Conservation (phyloP, 2,113 vertebrate species). For the Gopherus flavomarginatus region DNA sequence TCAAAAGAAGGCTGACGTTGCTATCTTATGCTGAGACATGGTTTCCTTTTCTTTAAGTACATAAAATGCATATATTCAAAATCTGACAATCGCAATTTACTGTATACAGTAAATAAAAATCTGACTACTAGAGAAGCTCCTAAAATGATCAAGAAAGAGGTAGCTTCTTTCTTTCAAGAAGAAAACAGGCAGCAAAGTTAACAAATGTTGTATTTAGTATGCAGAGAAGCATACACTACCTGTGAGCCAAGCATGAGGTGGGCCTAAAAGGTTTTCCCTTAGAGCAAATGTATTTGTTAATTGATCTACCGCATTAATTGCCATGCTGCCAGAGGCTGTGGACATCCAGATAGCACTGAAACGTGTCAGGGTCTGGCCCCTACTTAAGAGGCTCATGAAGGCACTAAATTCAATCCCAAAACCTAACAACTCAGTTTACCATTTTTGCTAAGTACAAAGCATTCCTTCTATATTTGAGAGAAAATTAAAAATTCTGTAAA, state of each 20-base stretch:
- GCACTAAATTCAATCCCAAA: neutral
- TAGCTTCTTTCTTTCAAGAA: neutral
- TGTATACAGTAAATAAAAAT: accelerated
- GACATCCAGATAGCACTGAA: neutral
- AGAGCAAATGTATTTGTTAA: slow-evolving; percentile 38
- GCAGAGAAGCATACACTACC: neutral
- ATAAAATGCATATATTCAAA: accelerated
- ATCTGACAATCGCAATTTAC: neutral
- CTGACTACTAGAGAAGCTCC: neutral
- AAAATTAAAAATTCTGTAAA: neutral
- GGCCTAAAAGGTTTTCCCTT: slow-evolving; percentile 9
- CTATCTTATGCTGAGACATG: neutral
- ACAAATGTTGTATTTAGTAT: neutral
- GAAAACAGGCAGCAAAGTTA: slow-evolving; percentile 29
- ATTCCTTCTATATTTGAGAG: accelerated
- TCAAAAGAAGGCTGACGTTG: neutral
- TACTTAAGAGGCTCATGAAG: neutral
- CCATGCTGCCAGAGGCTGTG: neutral
- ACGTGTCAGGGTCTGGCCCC: neutral
- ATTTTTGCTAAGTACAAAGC: neutral
- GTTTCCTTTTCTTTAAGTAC: neutral
- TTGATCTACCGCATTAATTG: slow-evolving; percentile 51
- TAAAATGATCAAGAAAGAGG: neutral
- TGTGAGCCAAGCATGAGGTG: neutral
- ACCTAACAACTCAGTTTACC: accelerated